Evolutionary conservation across 2,113 vertebrate genomes (phyloP).

Genomic region (Nibea coibor): DNA sequence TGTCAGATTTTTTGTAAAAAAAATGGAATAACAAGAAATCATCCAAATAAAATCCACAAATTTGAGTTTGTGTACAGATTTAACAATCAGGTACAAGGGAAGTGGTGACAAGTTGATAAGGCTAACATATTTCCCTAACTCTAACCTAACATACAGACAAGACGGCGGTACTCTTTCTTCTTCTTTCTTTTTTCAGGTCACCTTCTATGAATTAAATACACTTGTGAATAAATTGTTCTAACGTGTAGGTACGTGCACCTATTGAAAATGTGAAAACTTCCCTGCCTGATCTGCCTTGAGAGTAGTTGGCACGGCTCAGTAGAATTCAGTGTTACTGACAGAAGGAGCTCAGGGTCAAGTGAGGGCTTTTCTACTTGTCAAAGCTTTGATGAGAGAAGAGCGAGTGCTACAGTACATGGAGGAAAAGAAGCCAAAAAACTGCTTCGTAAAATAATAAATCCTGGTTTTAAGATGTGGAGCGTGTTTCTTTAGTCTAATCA

Average conservation of each 20-base stretch:
- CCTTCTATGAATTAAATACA: not conserved
- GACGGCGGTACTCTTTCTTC: no score
- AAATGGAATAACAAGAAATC: no score
- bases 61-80: no score
- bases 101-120: no score
- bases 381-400: not conserved
- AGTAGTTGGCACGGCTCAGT: not conserved
- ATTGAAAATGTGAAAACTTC: not conserved
- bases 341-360: not conserved
- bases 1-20: no score
- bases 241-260: no score
- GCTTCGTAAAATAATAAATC: not conserved
- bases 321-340: not conserved
- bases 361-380: not conserved
- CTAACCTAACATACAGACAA: no score
- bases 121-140: no score
- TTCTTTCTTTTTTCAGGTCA: not conserved
- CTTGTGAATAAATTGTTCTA: no score
- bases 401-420: not conserved
- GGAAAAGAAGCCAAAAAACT: not conserved
- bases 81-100: no score
- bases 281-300: not conserved
- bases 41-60: no score
- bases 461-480: not conserved
- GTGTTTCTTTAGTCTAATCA: not conserved